Base-by-base conservation (phyloP, 2,888 invertebrate species). In the Brenthis ino region DNA sequence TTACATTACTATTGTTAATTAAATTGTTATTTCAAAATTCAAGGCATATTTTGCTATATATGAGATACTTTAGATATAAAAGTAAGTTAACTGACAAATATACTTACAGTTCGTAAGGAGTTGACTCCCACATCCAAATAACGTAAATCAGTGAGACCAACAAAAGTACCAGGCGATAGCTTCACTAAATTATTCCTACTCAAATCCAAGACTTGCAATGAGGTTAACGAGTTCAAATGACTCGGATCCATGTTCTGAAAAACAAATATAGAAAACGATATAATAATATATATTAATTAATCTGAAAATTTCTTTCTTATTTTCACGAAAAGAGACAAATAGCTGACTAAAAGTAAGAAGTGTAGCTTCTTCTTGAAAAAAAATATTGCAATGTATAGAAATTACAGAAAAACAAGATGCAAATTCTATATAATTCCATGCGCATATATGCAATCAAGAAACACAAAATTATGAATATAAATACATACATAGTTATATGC, bases 61-160 rank as follows among this genome's bases (percentile, higher is more conserved):
- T 43, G 37, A 43, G 11, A 43, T 11, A 43, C 37, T 43, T 43
- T 11, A 43, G 37, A 43, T 11, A 43, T 2, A 43, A 2, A 2
- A 43, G 37, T 2, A 11, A 43, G 11, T 11, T 43, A 43, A 11
- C 8, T 43, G 16, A 73, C 28, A 72, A 72, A 64, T 55, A 54
- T 73, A 93, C 94, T 94, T 91, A 98, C 97, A 77, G 97, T 97
- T 83, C 98, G 94, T 57, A 98, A 89, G 3, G 97, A 96, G 83
- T 98, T 98, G 48, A 98, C 95, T 73, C 97, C 97, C 14, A 98
- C 94, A 80, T 97, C 97, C 74, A 98, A 93, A 79, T 95, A 95
- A 67, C 95, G 94, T 20, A 98, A 87, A 65, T 95, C 94, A 6
- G 94, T 94, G 65, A 98, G 93, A 3, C 96, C 96, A 13, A 96